Conservation (phyloP, 2,888 invertebrate species). For the Tanaodytes sp. region DNA sequence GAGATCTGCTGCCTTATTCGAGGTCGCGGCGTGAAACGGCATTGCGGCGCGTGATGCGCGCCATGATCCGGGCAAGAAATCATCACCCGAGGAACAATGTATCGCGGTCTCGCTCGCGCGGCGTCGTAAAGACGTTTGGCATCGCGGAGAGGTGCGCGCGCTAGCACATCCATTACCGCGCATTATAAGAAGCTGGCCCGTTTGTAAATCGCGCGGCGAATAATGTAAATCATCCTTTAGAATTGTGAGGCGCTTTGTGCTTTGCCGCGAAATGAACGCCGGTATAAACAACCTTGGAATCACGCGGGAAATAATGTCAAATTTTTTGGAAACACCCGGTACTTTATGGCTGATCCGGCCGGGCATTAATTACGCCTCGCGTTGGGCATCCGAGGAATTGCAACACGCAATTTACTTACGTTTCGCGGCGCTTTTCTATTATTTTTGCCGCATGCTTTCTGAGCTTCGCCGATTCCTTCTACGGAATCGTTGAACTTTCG, state of each 20-base stretch:
- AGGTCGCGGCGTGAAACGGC: too few relatives aligned
- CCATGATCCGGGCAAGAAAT: too few relatives aligned
- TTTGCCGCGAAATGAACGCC: slow-evolving; percentile 51
- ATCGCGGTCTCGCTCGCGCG: too few relatives aligned
- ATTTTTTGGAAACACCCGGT: slow-evolving; percentile 32
- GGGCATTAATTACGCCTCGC: slow-evolving; percentile 37
- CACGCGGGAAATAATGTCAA: slow-evolving; percentile 38
- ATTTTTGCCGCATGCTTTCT: too few relatives aligned
- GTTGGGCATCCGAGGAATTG: slow-evolving; percentile 25
- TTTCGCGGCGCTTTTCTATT: slow-evolving; percentile 1
- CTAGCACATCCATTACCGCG: slow-evolving; percentile 61
- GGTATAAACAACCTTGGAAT: slow-evolving; percentile 46
- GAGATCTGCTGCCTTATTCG: too few relatives aligned
- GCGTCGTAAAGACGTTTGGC: too few relatives aligned
- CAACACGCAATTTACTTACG: slow-evolving; percentile 22
- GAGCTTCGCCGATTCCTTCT: too few relatives aligned
- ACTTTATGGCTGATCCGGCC: slow-evolving; percentile 22
- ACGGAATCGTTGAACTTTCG: too few relatives aligned
- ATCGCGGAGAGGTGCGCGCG: slow-evolving; percentile 36
- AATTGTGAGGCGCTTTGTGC: slow-evolving; percentile 62
- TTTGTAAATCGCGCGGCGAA: slow-evolving; percentile 62
- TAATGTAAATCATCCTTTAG: slow-evolving; percentile 67
- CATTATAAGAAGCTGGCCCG: slow-evolving; percentile 61
- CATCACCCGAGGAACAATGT: too few relatives aligned
- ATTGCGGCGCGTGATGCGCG: too few relatives aligned